Conservation (phyloP, 2,888 invertebrate genomes). For the Chrysolina oricalcia region DNA sequence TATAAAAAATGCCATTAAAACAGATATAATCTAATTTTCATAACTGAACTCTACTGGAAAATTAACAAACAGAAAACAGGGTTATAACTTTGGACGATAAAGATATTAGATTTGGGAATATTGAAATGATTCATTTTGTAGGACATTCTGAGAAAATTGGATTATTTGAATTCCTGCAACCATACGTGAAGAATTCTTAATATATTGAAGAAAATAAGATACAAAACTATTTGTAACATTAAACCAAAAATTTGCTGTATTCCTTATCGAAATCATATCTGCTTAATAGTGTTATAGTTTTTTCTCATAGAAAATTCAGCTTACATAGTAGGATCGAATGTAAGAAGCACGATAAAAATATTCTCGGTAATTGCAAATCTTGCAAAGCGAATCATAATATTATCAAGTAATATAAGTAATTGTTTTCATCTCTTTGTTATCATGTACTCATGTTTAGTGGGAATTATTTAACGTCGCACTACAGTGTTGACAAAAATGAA, state of each 20-base stretch:
- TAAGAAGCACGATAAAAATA: constrained; percentile 41
- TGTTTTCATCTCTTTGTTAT: constrained; percentile 51
- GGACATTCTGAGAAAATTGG: background rate
- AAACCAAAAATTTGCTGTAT: constrained; percentile 24
- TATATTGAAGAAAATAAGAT: background rate
- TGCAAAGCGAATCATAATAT: constrained; percentile 55
- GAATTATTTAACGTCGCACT: constrained; percentile 24
- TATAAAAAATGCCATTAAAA: no score
- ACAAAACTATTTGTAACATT: constrained; percentile 18
- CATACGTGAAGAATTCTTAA: background rate
- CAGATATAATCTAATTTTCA: no score
- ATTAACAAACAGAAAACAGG: no score
- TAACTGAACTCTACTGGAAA: no score
- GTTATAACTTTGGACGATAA: no score
- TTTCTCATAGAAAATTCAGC: constrained; percentile 53
- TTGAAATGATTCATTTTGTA: background rate
- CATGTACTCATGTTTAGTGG: constrained; percentile 34
- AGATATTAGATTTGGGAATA: no score
- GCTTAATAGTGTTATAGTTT: constrained; percentile 32
- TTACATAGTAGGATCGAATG: constrained; percentile 50
- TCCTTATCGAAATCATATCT: constrained; percentile 32
- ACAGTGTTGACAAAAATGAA: constrained; percentile 17
- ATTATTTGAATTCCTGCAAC: no score
- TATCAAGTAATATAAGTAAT: constrained; percentile 60
- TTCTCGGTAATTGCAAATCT: constrained; percentile 53